Base-by-base conservation (phyloP, 1,140 invertebrate species). In the Triops cancriformis region DNA sequence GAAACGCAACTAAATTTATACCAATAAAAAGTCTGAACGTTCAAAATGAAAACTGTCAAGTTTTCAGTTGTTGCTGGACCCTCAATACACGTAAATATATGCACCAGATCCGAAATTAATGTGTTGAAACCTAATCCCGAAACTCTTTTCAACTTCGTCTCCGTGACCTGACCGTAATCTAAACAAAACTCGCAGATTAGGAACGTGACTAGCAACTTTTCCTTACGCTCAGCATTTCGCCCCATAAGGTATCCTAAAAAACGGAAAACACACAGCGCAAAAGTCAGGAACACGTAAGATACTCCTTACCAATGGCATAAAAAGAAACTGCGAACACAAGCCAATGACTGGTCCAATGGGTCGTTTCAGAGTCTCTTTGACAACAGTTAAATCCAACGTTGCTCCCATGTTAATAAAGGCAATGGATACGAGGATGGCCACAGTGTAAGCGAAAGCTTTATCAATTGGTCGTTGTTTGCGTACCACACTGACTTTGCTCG, bases 381-480 rank as follows among this genome's bases (percentile, higher is more conserved):
- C 87, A 7, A 92, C 88, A 0, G 86, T 82, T 86, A 93, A 89
- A 83, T 96, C 91, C 82, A 97, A 87, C 0, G 95, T 94, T 84
- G 94, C 96, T 0, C 96, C 96, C 86, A 97, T 97, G 85, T 97
- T 96, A 73, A 97, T 92, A 83, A 95, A 97, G 79, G 96, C 90
- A 73, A 96, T 85, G 0, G 91, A 90, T 75, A 97, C 93, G 73
- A 98, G 87, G 73, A 89, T 84, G 10, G 91, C 90, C 5, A 97
- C 90, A 77, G 92, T 93, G 51, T 85, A 87, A 0, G 92, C 91
- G 81, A 97, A 97, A 23, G 93, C 84, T 7, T 85, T 88, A 83
- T 96, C 94, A 26, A 95, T 88, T 26, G 88, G 78, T 72, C 90
- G 84, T 72, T 88, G 82, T 77, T 89, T 86, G 37, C 93, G 84